phyloP scores from a whole-genome alignment of 2,888 invertebrate species.

The Choreutis nemorana region DNA sequence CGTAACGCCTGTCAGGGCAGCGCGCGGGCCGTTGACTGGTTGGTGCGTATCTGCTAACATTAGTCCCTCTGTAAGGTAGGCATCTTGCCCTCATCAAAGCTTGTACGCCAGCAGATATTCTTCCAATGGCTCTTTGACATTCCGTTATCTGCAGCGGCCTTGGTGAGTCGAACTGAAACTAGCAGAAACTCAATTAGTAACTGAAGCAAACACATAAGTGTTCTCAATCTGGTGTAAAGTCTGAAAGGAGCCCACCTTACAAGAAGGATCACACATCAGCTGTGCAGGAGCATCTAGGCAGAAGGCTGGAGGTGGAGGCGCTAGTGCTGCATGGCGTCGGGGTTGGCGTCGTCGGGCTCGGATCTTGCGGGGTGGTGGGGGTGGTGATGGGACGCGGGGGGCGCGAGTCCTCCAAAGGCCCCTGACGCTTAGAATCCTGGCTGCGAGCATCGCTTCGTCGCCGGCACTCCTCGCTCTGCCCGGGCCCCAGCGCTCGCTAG shows the following conservation, averaged over 20 bases:
- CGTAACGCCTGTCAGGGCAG: slow-evolving; percentile 35
- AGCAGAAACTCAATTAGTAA: slow-evolving; percentile 8
- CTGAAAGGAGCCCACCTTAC: slow-evolving; percentile 30
- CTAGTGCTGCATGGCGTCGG: slow-evolving; percentile 27
- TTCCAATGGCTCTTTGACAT: slow-evolving; percentile 42
- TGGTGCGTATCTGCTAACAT: slow-evolving; percentile 49
- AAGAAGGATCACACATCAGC: slow-evolving; percentile 47
- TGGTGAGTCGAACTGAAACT: slow-evolving; percentile 55
- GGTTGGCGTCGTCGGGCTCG: slow-evolving; percentile 47
- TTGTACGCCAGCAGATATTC: slow-evolving; percentile 44
- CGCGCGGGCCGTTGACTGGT: slow-evolving; percentile 41
- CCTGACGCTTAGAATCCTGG: slow-evolving; percentile 32
- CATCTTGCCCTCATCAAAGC: slow-evolving; percentile 44
- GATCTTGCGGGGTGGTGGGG: slow-evolving; percentile 40
- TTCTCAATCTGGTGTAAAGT: not conserved
- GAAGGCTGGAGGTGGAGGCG: slow-evolving; percentile 39
- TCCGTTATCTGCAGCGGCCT: slow-evolving; percentile 36
- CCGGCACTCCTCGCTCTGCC: slow-evolving; percentile 33
- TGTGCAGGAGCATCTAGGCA: slow-evolving; percentile 43
- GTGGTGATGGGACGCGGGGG: slow-evolving; percentile 29
- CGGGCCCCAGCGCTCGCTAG: slow-evolving; percentile 61
- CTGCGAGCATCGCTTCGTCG: slow-evolving; percentile 33
- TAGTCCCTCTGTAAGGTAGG: slow-evolving; percentile 47
- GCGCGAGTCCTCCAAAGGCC: slow-evolving; percentile 28
- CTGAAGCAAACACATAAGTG: not conserved